These are phyloP conservation scores for Lethocerus indicus DNA, from an alignment of 1,140 invertebrate species.

Conservation along the genomic window DNA sequence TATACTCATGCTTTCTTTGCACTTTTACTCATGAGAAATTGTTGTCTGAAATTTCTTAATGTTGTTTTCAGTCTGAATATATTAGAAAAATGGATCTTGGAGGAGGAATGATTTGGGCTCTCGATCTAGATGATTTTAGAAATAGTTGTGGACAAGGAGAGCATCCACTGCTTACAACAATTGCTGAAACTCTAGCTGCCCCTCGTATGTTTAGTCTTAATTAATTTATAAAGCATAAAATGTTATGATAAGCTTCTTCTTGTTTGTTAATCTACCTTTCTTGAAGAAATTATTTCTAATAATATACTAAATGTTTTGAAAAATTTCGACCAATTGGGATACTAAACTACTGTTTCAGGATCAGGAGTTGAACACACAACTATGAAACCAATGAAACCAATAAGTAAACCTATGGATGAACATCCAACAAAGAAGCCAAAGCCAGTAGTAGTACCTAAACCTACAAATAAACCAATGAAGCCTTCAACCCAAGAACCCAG, in stretches of 20 bases:
- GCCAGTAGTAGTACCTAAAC: constrained; percentile 10
- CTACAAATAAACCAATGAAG: constrained; percentile 11
- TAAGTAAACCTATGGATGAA: too few species aligned
- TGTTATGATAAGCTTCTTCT: too few species aligned
- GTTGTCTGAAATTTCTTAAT: constrained; percentile 1
- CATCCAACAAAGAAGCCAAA: constrained; percentile 5
- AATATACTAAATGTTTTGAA: too few species aligned
- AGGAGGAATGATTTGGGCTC: constrained; percentile 80
- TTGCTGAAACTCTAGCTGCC: constrained; percentile 41
- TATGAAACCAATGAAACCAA: too few species aligned
- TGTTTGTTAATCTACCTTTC: too few species aligned
- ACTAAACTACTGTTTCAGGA: neutral
- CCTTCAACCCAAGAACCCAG: constrained; percentile 1
- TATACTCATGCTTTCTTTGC: neutral
- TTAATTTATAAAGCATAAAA: neutral
- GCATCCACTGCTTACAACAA: constrained; percentile 53
- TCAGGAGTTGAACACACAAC: too few species aligned
- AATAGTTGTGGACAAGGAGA: constrained; percentile 48
- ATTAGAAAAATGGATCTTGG: constrained; percentile 57
- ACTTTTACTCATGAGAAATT: neutral
- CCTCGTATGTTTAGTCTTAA: constrained; percentile 6
- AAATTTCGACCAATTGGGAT: too few species aligned
- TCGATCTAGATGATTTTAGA: constrained; percentile 41
- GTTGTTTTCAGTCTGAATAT: constrained; percentile 35
- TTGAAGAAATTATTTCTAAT: too few species aligned